phyloP scores from a whole-genome alignment of 35 echinoderm and acorn worm genomes.

The Anneissia japonica region DNA sequence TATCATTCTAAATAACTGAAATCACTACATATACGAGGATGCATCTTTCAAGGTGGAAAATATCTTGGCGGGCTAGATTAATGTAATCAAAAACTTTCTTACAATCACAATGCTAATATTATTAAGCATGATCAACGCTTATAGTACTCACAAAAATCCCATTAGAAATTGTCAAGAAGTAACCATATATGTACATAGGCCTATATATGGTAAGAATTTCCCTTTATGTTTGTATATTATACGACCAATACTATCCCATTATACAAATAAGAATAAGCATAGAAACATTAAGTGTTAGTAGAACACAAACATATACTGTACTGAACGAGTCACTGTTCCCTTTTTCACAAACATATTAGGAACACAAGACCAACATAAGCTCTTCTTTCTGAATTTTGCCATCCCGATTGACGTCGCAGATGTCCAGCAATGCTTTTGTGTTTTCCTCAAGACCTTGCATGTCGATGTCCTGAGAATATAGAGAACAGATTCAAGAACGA shows the following conservation, averaged over 20 bases:
- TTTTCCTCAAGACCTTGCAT: slow-evolving; percentile 22
- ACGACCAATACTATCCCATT: neutral
- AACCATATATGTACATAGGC: neutral
- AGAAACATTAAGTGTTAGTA: neutral
- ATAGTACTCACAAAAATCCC: neutral
- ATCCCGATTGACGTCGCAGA: slow-evolving; percentile 70
- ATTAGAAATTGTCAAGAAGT: slow-evolving; percentile 1
- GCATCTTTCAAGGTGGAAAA: neutral
- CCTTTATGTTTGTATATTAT: neutral
- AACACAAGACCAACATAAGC: slow-evolving; percentile 46
- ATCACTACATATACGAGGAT: neutral
- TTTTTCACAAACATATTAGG: neutral
- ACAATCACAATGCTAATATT: neutral
- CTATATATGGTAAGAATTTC: neutral
- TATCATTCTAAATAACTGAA: neutral
- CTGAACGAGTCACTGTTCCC: neutral
- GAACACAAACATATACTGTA: slow-evolving; percentile 2
- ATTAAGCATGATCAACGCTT: neutral
- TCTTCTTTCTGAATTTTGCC: slow-evolving; percentile 65
- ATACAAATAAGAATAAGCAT: neutral
- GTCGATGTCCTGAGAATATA: slow-evolving; percentile 24
- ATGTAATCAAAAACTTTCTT: neutral
- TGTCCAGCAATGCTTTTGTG: slow-evolving; percentile 38
- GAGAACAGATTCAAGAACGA: neutral
- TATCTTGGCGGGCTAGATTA: neutral